phyloP scores from a whole-genome alignment of 2,797 vertebrate genomes.

The Spea hammondii region DNA sequence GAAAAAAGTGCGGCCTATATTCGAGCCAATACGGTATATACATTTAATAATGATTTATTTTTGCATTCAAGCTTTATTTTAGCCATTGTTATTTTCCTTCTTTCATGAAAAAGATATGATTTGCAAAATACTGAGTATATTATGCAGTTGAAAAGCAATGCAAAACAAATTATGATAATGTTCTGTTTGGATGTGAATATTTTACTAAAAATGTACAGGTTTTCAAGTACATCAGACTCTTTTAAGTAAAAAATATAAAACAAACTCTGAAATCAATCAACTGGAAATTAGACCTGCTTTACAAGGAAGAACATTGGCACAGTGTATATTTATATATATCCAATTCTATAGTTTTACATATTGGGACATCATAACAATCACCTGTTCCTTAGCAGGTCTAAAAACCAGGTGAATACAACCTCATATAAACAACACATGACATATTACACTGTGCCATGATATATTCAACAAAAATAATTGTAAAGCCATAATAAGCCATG shows the following conservation, averaged over 20 bases:
- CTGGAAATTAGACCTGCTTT: conserved; percentile 40
- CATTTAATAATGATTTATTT: too few relatives aligned
- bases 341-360: too few relatives aligned
- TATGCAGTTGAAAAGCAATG: conserved; percentile 15
- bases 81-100: not conserved
- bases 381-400: too few relatives aligned
- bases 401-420: too few relatives aligned
- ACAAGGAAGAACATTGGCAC: conserved; percentile 22
- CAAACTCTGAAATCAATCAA: conserved; percentile 38
- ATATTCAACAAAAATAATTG: too few relatives aligned
- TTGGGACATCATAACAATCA: too few relatives aligned
- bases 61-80: too few relatives aligned
- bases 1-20: too few relatives aligned
- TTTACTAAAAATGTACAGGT: conserved; percentile 21
- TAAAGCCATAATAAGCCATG: too few relatives aligned
- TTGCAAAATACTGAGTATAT: not conserved
- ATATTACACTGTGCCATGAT: too few relatives aligned
- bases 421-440: too few relatives aligned
- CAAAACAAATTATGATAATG: conserved; percentile 40
- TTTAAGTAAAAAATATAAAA: conserved; percentile 20
- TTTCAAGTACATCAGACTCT: conserved; percentile 18
- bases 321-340: conserved; percentile 7
- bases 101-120: conserved; percentile 8
- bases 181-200: conserved; percentile 26
- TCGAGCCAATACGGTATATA: too few relatives aligned